Percentiles rank a stretch among this genome's conserved stretches.
phyloP scores from a whole-genome alignment of 2,113 vertebrate genomes.

The Spermophilus dauricus region DNA sequence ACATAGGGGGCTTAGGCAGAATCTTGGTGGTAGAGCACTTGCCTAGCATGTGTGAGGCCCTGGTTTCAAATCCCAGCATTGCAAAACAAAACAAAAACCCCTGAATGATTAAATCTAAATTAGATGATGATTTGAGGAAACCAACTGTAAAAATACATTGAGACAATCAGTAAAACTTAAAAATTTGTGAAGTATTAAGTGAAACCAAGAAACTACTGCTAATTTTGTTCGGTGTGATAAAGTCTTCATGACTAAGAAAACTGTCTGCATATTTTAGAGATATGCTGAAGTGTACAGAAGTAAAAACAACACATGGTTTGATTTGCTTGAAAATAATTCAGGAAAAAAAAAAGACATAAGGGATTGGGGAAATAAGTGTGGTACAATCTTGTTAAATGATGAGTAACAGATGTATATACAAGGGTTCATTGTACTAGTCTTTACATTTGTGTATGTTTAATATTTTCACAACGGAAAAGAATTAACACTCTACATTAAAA shows the following conservation, averaged over 20 bases:
- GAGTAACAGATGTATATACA: neutral
- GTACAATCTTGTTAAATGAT: conserved; percentile 9
- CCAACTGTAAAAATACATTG: conserved; percentile 5
- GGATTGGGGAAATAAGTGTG: neutral
- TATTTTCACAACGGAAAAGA: conserved; percentile 48
- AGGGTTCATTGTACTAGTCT: neutral
- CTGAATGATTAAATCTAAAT: neutral
- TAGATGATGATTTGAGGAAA: conserved; percentile 22
- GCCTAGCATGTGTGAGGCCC: neutral
- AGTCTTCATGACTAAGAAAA: conserved; percentile 10
- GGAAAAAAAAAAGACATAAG: neutral
- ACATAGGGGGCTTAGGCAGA: neutral
- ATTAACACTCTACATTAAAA: conserved; percentile 50
- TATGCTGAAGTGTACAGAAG: neutral
- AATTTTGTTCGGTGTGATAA: conserved; percentile 31
- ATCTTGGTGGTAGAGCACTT: neutral
- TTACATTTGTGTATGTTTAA: conserved; percentile 4
- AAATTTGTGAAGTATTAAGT: conserved; percentile 13
- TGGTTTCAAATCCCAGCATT: neutral
- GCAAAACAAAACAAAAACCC: neutral
- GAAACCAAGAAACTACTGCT: neutral
- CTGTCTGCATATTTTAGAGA: conserved; percentile 20
- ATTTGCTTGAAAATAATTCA: conserved; percentile 55
- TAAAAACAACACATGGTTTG: neutral
- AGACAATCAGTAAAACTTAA: conserved; percentile 48